A percentile compares a stretch with the other conserved stretches of the same genome.
phyloP scores from a whole-genome alignment of 2,113 vertebrate species.

The Marmota monax region DNA sequence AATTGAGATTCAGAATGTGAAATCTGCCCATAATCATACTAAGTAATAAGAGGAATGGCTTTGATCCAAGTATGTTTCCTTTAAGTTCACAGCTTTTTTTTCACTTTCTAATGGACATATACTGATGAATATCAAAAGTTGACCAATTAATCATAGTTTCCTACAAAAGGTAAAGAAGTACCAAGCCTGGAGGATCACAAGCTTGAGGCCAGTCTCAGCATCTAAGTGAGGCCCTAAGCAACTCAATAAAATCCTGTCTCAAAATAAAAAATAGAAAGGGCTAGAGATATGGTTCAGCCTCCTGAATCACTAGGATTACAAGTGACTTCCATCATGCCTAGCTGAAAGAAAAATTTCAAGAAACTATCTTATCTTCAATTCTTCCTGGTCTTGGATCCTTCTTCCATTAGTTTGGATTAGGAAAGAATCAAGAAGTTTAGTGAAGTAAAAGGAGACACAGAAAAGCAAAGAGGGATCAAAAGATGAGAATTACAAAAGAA shows the following conservation, averaged over 20 bases:
- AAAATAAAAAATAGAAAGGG: not conserved
- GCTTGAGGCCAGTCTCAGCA: not conserved
- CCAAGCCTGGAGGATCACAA: not conserved
- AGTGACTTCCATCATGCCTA: too few species aligned
- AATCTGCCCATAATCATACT: not conserved
- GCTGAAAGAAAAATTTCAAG: slow-evolving; percentile 19
- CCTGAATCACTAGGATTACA: too few species aligned
- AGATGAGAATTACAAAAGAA: not conserved
- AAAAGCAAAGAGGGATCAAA: slow-evolving; percentile 43
- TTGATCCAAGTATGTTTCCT: not conserved
- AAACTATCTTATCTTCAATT: slow-evolving; percentile 49
- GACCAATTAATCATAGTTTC: not conserved
- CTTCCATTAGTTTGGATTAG: slow-evolving; percentile 5
- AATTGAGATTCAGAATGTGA: slow-evolving; percentile 39
- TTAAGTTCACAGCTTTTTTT: slow-evolving; percentile 24
- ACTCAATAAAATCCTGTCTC: not conserved
- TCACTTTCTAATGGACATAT: not conserved
- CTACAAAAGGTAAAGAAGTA: not conserved
- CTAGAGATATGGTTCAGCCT: not conserved
- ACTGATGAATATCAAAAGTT: slow-evolving; percentile 15
- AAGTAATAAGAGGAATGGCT: slow-evolving; percentile 52
- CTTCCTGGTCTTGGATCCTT: slow-evolving; percentile 20
- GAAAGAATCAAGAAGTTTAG: not conserved
- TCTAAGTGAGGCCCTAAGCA: not conserved
- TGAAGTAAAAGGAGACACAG: not conserved